A percentile compares a stretch with the other conserved stretches of the same genome.
These are phyloP conservation scores for Rapana venosa DNA, from an alignment of 2,888 invertebrate species.

Conservation along the genomic window DNA sequence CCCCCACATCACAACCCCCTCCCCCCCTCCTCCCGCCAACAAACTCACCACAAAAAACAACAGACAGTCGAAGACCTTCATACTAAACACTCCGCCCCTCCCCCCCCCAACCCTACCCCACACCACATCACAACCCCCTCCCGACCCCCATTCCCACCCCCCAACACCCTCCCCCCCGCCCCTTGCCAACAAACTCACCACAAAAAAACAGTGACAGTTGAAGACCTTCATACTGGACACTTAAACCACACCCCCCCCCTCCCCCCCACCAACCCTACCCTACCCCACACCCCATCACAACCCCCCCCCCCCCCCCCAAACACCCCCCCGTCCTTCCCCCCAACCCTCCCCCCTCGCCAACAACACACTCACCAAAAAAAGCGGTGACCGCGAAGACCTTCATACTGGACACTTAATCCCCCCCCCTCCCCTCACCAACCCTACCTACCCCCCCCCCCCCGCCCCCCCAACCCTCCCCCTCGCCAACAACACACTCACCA, in stretches of 20 bases:
- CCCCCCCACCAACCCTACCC: too few species aligned
- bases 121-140: too few species aligned
- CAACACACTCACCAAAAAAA: slow-evolving; percentile 66
- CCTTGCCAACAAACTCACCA: too few species aligned
- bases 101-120: too few species aligned
- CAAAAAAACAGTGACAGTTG: too few species aligned
- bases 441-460: neutral
- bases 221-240: too few species aligned
- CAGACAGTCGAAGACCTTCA: neutral
- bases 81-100: neutral
- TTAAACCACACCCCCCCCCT: neutral
- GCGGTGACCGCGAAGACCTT: slow-evolving; percentile 77
- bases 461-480: neutral
- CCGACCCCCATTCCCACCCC: too few species aligned
- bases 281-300: too few species aligned
- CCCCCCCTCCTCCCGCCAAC: neutral
- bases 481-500: slow-evolving; percentile 53
- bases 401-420: slow-evolving; percentile 78
- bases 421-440: too few species aligned
- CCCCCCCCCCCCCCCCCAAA: neutral
- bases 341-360: neutral
- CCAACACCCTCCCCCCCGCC: neutral
- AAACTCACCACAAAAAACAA: neutral
- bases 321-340: neutral
- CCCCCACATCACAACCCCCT: too few species aligned